Evolutionary conservation across 64 coral and sea anemone species (phyloP).

Genomic region (Montipora cactus): DNA sequence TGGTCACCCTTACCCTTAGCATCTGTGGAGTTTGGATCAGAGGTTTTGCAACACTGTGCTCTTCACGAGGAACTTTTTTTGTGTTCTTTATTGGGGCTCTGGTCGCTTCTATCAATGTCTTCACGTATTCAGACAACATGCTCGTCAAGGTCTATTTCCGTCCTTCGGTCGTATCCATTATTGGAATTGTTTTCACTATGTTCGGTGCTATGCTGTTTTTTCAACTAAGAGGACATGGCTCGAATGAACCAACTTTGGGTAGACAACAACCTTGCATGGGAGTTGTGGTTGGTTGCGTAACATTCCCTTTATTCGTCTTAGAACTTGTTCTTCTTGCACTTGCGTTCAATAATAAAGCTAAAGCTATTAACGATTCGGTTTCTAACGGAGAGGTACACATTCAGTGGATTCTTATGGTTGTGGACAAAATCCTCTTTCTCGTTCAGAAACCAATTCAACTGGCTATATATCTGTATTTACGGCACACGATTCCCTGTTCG

Average conservation of each 20-base stretch:
- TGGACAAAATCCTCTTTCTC: conserved; percentile 30
- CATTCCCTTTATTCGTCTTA: conserved; percentile 60
- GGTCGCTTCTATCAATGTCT: conserved; percentile 40
- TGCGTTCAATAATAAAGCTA: neutral
- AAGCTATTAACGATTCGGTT: too few species aligned
- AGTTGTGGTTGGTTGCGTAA: conserved; percentile 49
- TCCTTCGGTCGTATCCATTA: neutral
- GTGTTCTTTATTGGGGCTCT: conserved; percentile 74
- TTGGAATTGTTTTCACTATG: conserved; percentile 56
- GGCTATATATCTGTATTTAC: conserved; percentile 27
- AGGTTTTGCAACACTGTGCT: conserved; percentile 21
- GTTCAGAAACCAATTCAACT: conserved; percentile 67
- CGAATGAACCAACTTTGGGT: neutral
- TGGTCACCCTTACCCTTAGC: conserved; percentile 24
- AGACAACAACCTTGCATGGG: conserved; percentile 80
- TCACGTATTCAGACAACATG: conserved; percentile 29
- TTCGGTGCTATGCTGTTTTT: conserved; percentile 63
- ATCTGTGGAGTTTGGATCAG: conserved; percentile 17
- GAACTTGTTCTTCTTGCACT: conserved; percentile 46
- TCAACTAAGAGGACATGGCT: neutral
- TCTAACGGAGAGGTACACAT: neutral
- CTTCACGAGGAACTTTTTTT: conserved; percentile 59
- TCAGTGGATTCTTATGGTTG: conserved; percentile 6
- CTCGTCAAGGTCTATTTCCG: conserved; percentile 50
- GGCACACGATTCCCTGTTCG: conserved; percentile 7